Base-by-base conservation (phyloP, 2,797 vertebrate genomes). In the Gallinago stenura region DNA sequence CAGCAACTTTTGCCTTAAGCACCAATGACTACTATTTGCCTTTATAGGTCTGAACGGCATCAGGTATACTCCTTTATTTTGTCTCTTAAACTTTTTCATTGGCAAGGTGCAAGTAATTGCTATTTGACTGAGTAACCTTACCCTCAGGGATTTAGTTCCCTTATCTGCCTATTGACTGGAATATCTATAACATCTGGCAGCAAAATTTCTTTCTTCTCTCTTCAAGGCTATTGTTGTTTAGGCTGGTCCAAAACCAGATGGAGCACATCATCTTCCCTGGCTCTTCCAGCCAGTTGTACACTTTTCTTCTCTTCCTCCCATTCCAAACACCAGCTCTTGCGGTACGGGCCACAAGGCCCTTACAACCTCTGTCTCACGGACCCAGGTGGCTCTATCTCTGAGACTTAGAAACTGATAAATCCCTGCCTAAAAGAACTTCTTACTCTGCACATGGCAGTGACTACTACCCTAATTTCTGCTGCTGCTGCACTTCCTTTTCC, bases 391-490 rank as follows among this genome's bases (percentile, higher is more conserved):
- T 68, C 28, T 28, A 7, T 15, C 25, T 88, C n/a, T 56, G 35
- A 50, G n/a, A 35, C 21, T 30, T 25, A 22, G 12, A 56, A 46
- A 37, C 4, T 5, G 43, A 18, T 6, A 51, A 30, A n/a, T 28
- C 0, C 2, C 10, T 7, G 1, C 12, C n/a, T 14, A 19, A 10
- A 18, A 16, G 7, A 64, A 6, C 14, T 75, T 73, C 22, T 61
- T 45, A 21, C 7, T 2, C 2, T 31, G 26, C 41, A 15, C 1
- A 0, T 10, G 16, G 4, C 24, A 64, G 15, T 1, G 0, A 48
- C 20, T 61, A 48, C 22, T 61, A 12, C 13, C 9, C 72, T 81
- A 4, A 10, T 64, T 86, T 12, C 31, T 57, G 2, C 10, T 92
- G 16, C 30, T 37, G 12, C 30, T 70, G 6, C 3, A 1, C 41